Base-by-base conservation (phyloP, 2,888 invertebrate genomes). In the Cantharis nigra region DNA sequence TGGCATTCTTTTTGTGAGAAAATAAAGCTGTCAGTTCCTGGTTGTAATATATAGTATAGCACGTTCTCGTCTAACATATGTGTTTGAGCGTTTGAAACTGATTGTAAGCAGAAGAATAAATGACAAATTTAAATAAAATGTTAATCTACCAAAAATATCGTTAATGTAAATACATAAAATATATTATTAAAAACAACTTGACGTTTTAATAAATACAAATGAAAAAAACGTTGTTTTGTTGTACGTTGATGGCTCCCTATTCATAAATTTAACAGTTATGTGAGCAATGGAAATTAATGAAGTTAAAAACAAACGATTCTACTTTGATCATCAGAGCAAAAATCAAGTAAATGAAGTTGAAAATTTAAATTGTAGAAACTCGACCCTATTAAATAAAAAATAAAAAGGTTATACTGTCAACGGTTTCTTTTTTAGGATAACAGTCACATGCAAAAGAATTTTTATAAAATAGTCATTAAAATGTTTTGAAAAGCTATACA, bases 401-500 rank as follows among this genome's bases (percentile, higher is more conserved):
- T 26, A 18, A 20, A 64, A 64, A 18, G 65, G 13, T 18, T 67
- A 20, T 67, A 67, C 10, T 26, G 26, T 67, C 65, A 67, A 67
- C 65, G 20, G n/a, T 9, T 67, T 67, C 26, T 67, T 67, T 18
- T 67, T n/a, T 26, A 67, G 16, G 4, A 18, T 20, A 67, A 26
- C 20, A 26, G 23, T 20, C 11, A 26, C 11, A 20, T 64, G 18
- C 23, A n/a, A 67, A 67, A 67, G 23, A 49, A 64, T 76, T 69
- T 72, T 63, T 72, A 28, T n/a, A 49, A 70, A 76, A 76, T 69
- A 63, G 10, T 70, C 72, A 74, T 77, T 74, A 74, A 74, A 77
- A 77, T 71, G 77, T 77, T 74, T 77, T 62, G 74, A 77, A 63
- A 71, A 63, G 70, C 69, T 65, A 70, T 74, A 49, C 69, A 71